Evolutionary conservation across 2,113 vertebrate genomes (phyloP).

Genomic region (Spizaetus ornatus): DNA sequence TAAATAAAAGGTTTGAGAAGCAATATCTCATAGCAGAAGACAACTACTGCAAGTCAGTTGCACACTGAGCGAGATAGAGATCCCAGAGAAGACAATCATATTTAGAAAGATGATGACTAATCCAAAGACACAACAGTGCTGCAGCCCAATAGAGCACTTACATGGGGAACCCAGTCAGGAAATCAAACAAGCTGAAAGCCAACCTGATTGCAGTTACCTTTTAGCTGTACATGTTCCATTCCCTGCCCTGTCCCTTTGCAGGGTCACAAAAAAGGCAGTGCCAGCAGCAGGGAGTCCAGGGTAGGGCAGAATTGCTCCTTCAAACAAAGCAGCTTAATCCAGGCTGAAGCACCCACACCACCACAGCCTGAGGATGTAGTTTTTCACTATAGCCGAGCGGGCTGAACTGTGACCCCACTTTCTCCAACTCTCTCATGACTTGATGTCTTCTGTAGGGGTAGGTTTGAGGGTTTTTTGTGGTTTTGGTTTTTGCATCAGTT

Average conservation of each 20-base stretch:
- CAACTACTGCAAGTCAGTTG: accelerated
- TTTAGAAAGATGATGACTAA: not conserved
- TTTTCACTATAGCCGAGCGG: not conserved
- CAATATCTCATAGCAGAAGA: not conserved
- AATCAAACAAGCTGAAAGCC: not conserved
- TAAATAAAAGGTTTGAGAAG: not conserved
- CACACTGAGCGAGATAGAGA: not conserved
- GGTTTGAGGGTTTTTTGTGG: accelerated
- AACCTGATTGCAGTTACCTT: not conserved
- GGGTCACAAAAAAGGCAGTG: not conserved
- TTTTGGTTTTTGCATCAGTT: not conserved
- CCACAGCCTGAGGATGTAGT: not conserved
- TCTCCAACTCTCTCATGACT: not conserved
- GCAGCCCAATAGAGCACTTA: not conserved
- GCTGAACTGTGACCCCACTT: not conserved
- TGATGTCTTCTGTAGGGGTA: not conserved
- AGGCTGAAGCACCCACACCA: not conserved
- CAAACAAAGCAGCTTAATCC: not conserved
- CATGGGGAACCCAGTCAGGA: not conserved
- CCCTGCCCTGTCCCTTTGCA: not conserved
- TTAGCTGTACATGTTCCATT: not conserved
- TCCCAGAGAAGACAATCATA: not conserved
- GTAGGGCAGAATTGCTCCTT: not conserved
- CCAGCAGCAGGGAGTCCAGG: not conserved
- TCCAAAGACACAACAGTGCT: not conserved